Evolutionary conservation across 1,140 invertebrate species (phyloP), one percentile per base, ranked within the genome.

Genomic region (Maniola jurtina): DNA sequence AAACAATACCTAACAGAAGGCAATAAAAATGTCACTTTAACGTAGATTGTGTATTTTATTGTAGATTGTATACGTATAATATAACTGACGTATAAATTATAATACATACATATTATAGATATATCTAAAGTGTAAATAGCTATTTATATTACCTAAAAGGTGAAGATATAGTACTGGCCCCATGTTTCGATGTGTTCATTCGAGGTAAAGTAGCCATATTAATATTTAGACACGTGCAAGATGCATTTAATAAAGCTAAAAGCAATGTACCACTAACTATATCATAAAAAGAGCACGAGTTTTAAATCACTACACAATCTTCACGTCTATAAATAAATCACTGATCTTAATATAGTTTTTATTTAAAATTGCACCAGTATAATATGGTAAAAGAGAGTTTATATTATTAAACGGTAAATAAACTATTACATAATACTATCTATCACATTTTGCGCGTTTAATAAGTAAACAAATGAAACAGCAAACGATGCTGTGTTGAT

Each of bases 201-300:
- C 87, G 75, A 15, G 87, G 87, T 71, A 89, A 85, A 42, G 87
- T 89, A 71, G 87, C 87, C 87, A 89, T 89, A 74, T 75, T 25
- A 59, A 60, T 47, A 42, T 40, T 55, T 62, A 65, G 15, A 70
- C 45, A 66, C 57, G 40, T 60, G 38, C 36, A 62, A 66, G 52
- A 47, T 60, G 38, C 36, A 62, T 38, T 9, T 14, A 65, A 36
- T 33, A 65, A 58, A 52, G 59, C 55, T 33, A 36, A 35, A 63
- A 63, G 36, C 59, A 67, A 64, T 36, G 35, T 52, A 57, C 25
- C 25, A 25, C 1, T 25, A 45, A 63, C 60, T 63, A 75, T 54
- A 78, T 73, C 54, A 68, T 56, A 68, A 64, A 69, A 72, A 64
- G 52, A 70, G 67, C 64, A 74, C 70, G 42, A 71, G 57, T 71